Conservation (phyloP, 1,140 invertebrate species). For the Lepidurus arcticus region DNA sequence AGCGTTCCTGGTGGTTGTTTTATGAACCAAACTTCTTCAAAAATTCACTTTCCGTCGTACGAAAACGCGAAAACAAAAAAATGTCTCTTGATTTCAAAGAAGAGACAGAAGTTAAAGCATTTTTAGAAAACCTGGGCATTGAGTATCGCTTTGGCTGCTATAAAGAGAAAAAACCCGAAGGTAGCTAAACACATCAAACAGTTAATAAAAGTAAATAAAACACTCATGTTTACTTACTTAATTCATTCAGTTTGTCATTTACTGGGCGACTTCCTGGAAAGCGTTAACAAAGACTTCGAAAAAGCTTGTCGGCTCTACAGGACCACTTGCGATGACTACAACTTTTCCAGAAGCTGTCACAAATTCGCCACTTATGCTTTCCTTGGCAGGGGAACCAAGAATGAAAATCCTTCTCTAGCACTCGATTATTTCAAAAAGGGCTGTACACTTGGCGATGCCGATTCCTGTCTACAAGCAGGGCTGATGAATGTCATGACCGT, state of each 20-base stretch:
- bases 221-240: conserved; percentile 9
- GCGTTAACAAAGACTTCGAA: conserved; percentile 67
- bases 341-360: conserved; percentile 72
- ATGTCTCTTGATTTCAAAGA: conserved; percentile 60
- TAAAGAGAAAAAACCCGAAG: conserved; percentile 71
- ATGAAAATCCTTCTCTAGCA: conserved; percentile 45
- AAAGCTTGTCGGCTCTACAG: conserved; percentile 72
- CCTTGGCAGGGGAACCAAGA: conserved; percentile 52
- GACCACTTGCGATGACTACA: conserved; percentile 75
- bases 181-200: conserved; percentile 53
- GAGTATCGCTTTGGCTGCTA: conserved; percentile 89
- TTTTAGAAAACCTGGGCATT: conserved; percentile 77
- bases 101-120: conserved; percentile 78
- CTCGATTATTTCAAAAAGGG: conserved; percentile 70
- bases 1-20: too few species aligned
- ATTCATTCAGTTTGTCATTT: conserved; percentile 80
- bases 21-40: too few species aligned
- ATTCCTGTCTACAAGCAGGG: conserved; percentile 68
- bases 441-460: conserved; percentile 61
- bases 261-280: conserved; percentile 78
- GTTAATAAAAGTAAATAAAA: background rate
- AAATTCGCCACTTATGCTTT: conserved; percentile 70
- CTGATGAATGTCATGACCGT: conserved; percentile 54
- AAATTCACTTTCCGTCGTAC: too few species aligned
- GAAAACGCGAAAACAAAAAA: background rate